Evolutionary conservation across 2,888 invertebrate genomes (phyloP), one percentile per base, ranked within the genome.

Genomic region (Xestia c-nigrum): DNA sequence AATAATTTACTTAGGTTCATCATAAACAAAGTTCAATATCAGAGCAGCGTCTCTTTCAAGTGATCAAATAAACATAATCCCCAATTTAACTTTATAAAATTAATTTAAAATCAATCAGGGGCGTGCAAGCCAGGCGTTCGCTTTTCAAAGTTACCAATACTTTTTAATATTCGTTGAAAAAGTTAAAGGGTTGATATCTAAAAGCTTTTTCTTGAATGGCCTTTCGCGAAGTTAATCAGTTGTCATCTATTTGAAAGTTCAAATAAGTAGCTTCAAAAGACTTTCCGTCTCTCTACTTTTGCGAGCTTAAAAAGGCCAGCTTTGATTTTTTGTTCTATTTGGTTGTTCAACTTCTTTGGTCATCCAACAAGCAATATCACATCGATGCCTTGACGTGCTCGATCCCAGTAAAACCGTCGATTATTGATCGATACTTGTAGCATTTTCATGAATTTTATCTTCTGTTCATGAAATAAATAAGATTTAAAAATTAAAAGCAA

Each of bases 21-120:
- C 71, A 77, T 65, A 78, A 85, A 81, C 78, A 87, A 84, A 81
- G 71, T 81, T 84, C 66, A 67, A 55, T 74, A 74, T 70, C 73
- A 78, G 65, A 78, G 24, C 74, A 73, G 81, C 73, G 83, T 84
- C 88, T 88, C 88, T 90, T 90, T 90, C 85, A 85, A 86, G 87
- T 89, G 91, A 94, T 92, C 93, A 94, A 95, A 95, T 94, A 93
- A 93, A 94, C 92, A 91, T 96, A 95, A 96, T 96, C 96, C 94
- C 93, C 95, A 96, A 96, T 96, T 96, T 96, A 96, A 96, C 96
- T 96, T 96, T 88, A 93, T 90, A 92, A 94, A 96, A 96, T 96
- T 96, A 95, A 96, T 95, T 96, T 94, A 91, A 94, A 95, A 96
- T 96, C 94, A 92, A 94, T 94, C 93, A 93, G 89, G 88, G 93